Conservation (phyloP, 2,113 vertebrate species). For the Pholis gunnellus region DNA sequence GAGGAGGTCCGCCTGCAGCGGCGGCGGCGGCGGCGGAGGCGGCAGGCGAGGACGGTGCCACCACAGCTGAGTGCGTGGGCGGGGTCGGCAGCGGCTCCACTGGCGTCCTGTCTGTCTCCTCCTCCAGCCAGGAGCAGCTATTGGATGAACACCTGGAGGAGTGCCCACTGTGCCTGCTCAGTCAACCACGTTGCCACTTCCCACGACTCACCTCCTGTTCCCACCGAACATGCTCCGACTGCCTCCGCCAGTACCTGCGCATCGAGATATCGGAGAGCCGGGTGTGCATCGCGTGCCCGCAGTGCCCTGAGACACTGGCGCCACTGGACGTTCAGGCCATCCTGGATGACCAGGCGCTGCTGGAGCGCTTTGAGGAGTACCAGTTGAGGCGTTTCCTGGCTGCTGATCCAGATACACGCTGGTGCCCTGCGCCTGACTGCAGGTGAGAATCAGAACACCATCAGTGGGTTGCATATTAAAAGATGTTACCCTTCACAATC, state of each 20-base stretch:
- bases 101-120: conserved; percentile 81
- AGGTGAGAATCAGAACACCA: conserved; percentile 77
- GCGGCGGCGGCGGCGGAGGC: conserved; percentile 25
- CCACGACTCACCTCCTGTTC: conserved; percentile 84
- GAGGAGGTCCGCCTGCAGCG: conserved; percentile 37
- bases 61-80: conserved; percentile 61
- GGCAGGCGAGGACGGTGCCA: conserved; percentile 32
- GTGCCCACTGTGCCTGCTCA: conserved; percentile 90
- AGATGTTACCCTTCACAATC: background rate
- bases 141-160: conserved; percentile 87
- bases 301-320: conserved; percentile 83
- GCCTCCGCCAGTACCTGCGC: conserved; percentile 86
- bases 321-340: conserved; percentile 83
- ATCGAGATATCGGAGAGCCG: conserved; percentile 88
- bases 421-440: conserved; percentile 90
- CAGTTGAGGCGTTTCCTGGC: conserved; percentile 87
- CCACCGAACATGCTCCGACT: conserved; percentile 85
- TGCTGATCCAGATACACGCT: conserved; percentile 87
- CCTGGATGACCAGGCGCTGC: conserved; percentile 83
- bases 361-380: conserved; percentile 88
- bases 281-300: conserved; percentile 86
- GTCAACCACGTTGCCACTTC: conserved; percentile 86
- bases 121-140: conserved; percentile 84
- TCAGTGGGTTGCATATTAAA: background rate
- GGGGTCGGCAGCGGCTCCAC: conserved; percentile 69